Percentiles rank a stretch among this genome's conserved stretches.
These are phyloP conservation scores for Leucosticte australis DNA, from an alignment of 2,113 vertebrate genomes.

Conservation along the genomic window DNA sequence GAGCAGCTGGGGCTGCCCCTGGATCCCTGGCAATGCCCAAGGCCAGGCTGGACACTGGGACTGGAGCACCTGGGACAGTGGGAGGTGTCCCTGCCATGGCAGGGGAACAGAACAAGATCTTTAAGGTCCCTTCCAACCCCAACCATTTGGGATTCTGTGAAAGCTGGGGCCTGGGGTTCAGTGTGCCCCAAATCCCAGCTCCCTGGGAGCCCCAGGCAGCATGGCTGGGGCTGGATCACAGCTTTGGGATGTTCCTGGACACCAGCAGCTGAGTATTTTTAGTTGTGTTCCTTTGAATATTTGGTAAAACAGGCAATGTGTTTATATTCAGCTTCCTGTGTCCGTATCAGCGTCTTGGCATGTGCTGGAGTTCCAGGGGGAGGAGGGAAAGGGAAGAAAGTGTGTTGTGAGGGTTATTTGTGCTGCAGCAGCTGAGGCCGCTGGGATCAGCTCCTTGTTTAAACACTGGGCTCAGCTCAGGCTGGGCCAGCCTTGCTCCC, in stretches of 20 bases:
- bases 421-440: not conserved
- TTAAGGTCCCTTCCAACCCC: not conserved
- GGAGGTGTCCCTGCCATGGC: not conserved
- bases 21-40: not conserved
- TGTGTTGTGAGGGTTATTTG: not conserved
- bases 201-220: not conserved
- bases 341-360: constrained; percentile 5
- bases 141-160: not conserved
- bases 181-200: not conserved
- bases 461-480: not conserved
- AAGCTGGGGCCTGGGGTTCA: not conserved
- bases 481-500: not conserved
- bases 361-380: not conserved
- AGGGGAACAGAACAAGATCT: not conserved
- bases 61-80: not conserved
- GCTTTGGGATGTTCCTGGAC: not conserved
- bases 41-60: not conserved
- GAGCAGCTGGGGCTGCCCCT: not conserved
- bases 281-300: not conserved
- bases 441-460: not conserved
- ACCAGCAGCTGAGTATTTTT: not conserved
- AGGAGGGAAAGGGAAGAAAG: not conserved
- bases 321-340: constrained; percentile 39
- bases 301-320: not conserved
- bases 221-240: fast-evolving